These are phyloP conservation scores for Xanthia icteritia DNA, from an alignment of 2,888 invertebrate species.

Conservation along the genomic window DNA sequence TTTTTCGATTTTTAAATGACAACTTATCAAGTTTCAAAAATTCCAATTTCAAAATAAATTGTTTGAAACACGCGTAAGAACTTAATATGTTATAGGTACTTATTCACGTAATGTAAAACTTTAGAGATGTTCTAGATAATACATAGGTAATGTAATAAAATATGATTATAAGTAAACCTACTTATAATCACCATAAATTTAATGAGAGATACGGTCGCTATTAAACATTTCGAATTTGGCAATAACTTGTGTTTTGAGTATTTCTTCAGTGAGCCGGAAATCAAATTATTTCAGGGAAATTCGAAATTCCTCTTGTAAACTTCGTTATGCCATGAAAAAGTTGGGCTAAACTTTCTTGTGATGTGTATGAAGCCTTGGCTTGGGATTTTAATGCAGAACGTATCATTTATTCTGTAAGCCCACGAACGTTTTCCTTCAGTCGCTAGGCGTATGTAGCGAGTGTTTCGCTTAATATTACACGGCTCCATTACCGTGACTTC, in stretches of 20 bases:
- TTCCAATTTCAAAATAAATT: constrained; percentile 47
- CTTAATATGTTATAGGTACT: background rate
- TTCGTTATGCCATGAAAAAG: constrained; percentile 39
- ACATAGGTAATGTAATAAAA: background rate
- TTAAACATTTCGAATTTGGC: constrained; percentile 13
- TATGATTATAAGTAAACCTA: background rate
- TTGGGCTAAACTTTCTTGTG: constrained; percentile 34
- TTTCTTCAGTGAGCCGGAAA: constrained; percentile 44
- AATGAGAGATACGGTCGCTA: background rate
- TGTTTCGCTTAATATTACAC: constrained; percentile 43
- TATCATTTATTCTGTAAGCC: constrained; percentile 46
- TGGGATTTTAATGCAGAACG: constrained; percentile 32
- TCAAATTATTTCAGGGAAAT: constrained; percentile 40
- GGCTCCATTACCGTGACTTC: constrained; percentile 13
- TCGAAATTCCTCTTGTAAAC: constrained; percentile 33
- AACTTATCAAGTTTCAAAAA: background rate
- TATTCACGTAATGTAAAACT: background rate
- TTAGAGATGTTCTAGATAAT: background rate
- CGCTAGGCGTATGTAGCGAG: background rate
- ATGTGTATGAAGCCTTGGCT: constrained; percentile 10
- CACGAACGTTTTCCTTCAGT: constrained; percentile 27
- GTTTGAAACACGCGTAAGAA: background rate
- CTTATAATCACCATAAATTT: background rate
- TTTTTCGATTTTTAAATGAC: constrained; percentile 52
- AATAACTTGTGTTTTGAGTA: constrained; percentile 49